Evolutionary conservation across 2,888 invertebrate genomes (phyloP).

Genomic region (Hemaris fuciformis): DNA sequence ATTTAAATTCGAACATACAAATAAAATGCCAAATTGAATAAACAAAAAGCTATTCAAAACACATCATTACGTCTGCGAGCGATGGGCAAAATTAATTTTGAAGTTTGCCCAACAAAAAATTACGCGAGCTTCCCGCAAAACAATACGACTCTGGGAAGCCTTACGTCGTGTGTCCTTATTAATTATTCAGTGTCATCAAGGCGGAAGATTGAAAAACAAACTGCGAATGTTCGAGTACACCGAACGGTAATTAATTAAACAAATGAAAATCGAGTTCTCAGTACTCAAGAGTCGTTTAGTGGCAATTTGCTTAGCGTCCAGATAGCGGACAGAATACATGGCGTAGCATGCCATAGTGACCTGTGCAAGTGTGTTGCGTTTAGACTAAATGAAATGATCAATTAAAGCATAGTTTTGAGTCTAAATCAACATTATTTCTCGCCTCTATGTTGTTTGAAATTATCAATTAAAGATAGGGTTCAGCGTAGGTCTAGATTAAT

Average conservation of each 20-base stretch:
- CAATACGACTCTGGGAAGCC: not conserved
- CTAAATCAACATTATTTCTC: no score
- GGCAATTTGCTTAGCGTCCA: no score
- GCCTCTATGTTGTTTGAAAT: no score
- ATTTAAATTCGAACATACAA: not conserved
- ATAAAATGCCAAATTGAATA: not conserved
- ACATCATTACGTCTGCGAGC: slow-evolving; percentile 64
- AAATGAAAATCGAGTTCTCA: not conserved
- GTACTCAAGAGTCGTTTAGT: no score
- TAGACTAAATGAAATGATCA: no score
- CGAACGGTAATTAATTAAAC: slow-evolving; percentile 13
- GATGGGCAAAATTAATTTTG: slow-evolving; percentile 68
- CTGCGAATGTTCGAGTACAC: no score
- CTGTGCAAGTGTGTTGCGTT: no score
- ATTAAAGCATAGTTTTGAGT: no score
- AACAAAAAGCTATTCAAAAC: not conserved
- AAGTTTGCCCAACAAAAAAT: slow-evolving; percentile 32
- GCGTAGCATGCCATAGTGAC: no score
- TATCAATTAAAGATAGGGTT: no score
- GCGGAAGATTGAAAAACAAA: not conserved
- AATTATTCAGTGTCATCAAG: slow-evolving; percentile 3
- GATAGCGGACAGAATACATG: no score
- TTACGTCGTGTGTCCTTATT: slow-evolving; percentile 6
- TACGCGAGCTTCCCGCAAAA: not conserved
- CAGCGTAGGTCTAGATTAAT: no score